These are phyloP conservation scores for Lasioglossum oenotherae DNA, from an alignment of 2,888 invertebrate genomes.

Conservation along the genomic window DNA sequence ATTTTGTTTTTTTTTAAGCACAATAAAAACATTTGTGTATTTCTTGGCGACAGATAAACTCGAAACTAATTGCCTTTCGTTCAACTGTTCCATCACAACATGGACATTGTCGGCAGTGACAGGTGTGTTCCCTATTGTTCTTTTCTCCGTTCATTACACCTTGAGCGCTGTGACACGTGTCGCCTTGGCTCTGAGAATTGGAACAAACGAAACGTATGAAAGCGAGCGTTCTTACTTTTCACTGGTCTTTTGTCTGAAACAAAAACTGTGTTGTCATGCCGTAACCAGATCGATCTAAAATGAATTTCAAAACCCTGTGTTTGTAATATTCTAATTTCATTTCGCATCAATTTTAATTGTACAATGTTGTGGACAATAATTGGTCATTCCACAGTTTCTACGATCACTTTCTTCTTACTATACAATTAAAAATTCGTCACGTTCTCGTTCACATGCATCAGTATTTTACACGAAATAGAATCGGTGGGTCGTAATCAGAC, in stretches of 20 bases:
- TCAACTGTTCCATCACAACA: constrained; percentile 8
- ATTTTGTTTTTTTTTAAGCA: not conserved
- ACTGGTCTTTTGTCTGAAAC: not conserved
- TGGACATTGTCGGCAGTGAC: constrained; percentile 27
- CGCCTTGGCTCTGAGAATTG: constrained; percentile 33
- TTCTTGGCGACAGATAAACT: not conserved
- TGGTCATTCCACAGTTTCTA: too few species aligned
- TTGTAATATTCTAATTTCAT: too few species aligned
- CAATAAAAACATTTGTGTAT: not conserved
- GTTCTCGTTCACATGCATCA: too few species aligned
- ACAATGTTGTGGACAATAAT: too few species aligned
- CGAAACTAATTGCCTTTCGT: not conserved
- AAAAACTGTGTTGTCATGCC: not conserved
- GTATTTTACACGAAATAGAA: too few species aligned
- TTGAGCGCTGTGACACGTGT: constrained; percentile 37
- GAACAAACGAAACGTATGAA: constrained; percentile 36
- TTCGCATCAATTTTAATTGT: too few species aligned
- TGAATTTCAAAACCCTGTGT: not conserved
- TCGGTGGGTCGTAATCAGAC: too few species aligned
- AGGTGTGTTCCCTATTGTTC: constrained; percentile 52
- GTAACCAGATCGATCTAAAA: not conserved
- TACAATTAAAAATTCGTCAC: too few species aligned
- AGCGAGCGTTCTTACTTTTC: constrained; percentile 24
- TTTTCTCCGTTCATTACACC: constrained; percentile 26
- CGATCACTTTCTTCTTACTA: too few species aligned